Conservation (phyloP, 2,113 vertebrate species). For the Dipodomys merriami region DNA sequence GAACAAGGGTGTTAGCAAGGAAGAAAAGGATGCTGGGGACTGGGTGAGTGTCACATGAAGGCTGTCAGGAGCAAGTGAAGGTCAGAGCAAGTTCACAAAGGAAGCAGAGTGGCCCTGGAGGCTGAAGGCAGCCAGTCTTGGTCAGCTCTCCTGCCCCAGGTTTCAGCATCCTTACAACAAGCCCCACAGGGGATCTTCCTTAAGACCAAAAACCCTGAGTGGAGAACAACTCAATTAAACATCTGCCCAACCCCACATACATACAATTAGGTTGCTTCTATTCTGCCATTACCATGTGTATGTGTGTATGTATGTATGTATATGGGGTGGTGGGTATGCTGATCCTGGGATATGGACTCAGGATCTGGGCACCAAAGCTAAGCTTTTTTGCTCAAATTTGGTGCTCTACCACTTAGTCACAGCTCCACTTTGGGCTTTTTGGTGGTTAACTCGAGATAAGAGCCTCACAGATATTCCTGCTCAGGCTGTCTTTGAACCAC, state of each 20-base stretch:
- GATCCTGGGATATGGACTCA: too few species aligned
- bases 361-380: too few species aligned
- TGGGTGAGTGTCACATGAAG: not conserved
- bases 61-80: not conserved
- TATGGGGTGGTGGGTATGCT: too few species aligned
- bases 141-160: not conserved
- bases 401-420: too few species aligned
- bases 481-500: too few species aligned
- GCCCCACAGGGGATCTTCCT: not conserved
- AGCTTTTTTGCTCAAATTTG: too few species aligned
- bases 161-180: not conserved
- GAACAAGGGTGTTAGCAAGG: not conserved
- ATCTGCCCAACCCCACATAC: not conserved
- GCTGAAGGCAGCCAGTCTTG: not conserved
- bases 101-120: not conserved
- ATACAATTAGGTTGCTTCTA: not conserved
- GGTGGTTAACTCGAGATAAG: too few species aligned
- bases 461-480: too few species aligned
- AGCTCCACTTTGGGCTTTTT: too few species aligned
- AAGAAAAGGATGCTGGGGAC: not conserved
- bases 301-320: too few species aligned
- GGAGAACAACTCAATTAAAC: not conserved
- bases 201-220: not conserved
- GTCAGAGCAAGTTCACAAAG: not conserved
- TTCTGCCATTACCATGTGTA: not conserved